A percentile compares a stretch with the other conserved stretches of the same genome.
These are phyloP conservation scores for Palaemon carinicauda DNA, from an alignment of 1,140 invertebrate species.

Conservation along the genomic window DNA sequence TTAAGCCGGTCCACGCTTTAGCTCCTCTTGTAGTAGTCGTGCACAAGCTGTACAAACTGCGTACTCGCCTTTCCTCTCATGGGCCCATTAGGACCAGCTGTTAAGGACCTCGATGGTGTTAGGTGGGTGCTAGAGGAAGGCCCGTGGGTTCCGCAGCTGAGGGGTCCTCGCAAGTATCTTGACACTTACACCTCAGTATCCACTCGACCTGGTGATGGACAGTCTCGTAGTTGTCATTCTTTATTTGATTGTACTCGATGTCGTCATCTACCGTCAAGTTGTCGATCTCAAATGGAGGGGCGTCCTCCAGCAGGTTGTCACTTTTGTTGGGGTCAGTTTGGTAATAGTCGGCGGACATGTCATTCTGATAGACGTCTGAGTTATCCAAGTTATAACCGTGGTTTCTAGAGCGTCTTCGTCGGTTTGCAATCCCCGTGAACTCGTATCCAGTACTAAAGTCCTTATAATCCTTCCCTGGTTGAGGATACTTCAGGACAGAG, in stretches of 20 bases:
- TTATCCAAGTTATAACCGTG: background rate
- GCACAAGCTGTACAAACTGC: too few species aligned
- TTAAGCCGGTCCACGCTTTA: too few species aligned
- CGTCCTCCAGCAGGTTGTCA: background rate
- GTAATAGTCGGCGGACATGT: background rate
- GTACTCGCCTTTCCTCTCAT: too few species aligned
- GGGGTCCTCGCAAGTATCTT: background rate
- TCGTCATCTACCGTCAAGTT: slow-evolving; percentile 27
- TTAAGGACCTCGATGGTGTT: too few species aligned
- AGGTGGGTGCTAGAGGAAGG: background rate
- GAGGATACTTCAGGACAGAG: background rate
- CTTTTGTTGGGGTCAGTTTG: background rate
- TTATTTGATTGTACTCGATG: slow-evolving; percentile 15
- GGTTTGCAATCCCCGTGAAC: background rate
- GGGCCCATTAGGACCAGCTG: too few species aligned
- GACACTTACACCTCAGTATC: background rate
- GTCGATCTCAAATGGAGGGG: background rate
- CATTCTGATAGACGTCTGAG: too few species aligned
- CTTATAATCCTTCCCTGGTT: background rate
- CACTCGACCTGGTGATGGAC: slow-evolving; percentile 31
- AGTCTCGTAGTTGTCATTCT: slow-evolving; percentile 21
- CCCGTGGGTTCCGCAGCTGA: background rate
- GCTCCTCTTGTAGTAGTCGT: too few species aligned
- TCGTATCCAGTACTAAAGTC: background rate
- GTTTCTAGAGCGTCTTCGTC: background rate